Evolutionary conservation across 2,113 vertebrate genomes (phyloP).

Genomic region (cattle (Bos taurus)): ARS-UCD2.0 NC_037329.1:27430001-27430500

Average conservation of each 20-base stretch:
- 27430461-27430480: background rate
- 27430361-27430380: background rate
- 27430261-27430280: background rate
- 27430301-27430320: background rate
- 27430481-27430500: background rate
- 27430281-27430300: background rate
- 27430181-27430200: background rate
- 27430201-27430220: background rate
- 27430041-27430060: background rate
- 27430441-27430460: background rate
- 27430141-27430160: accelerated
- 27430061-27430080: background rate
- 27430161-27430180: background rate
- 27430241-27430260: background rate
- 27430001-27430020: background rate
- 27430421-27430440: background rate
- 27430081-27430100: background rate
- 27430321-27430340: accelerated
- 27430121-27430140: background rate
- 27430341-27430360: background rate
- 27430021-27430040: background rate
- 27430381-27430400: background rate
- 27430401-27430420: background rate
- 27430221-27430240: background rate
- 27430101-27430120: background rate